A percentile compares a stretch with the other conserved stretches of the same genome.
Evolutionary conservation across 2,888 invertebrate genomes (phyloP).

Genomic region (Steromphala cineraria): DNA sequence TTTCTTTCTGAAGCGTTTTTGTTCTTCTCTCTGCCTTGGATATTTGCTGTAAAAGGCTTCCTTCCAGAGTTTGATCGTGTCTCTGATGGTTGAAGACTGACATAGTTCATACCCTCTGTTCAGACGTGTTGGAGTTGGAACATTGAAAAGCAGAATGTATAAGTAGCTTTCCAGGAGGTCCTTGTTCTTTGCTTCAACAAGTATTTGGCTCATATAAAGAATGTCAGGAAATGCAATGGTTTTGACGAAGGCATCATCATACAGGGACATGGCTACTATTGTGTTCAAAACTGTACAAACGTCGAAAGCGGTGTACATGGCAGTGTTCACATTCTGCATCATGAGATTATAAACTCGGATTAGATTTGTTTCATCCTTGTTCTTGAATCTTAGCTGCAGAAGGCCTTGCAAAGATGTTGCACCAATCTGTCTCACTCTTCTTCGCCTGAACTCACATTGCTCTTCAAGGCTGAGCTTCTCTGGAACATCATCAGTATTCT

Average conservation of each 20-base stretch:
- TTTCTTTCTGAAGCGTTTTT: slow-evolving; percentile 37
- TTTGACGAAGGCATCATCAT: background rate
- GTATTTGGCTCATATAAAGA: background rate
- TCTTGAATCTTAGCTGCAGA: slow-evolving; percentile 6
- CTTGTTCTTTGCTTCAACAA: background rate
- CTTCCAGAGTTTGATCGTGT: slow-evolving; percentile 43
- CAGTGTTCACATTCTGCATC: slow-evolving; percentile 29
- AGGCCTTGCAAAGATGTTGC: slow-evolving; percentile 27
- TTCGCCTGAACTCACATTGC: slow-evolving; percentile 31
- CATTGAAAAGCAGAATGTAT: slow-evolving; percentile 44
- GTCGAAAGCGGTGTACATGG: slow-evolving; percentile 31
- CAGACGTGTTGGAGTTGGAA: slow-evolving; percentile 40
- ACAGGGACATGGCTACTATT: slow-evolving; percentile 15
- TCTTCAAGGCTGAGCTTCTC: slow-evolving; percentile 25
- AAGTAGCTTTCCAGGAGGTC: slow-evolving; percentile 40
- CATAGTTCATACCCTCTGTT: slow-evolving; percentile 18
- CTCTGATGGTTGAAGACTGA: slow-evolving; percentile 30
- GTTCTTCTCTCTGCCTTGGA: slow-evolving; percentile 43
- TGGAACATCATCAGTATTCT: slow-evolving; percentile 37
- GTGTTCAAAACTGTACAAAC: slow-evolving; percentile 30
- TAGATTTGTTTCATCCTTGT: background rate
- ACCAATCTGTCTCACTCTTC: slow-evolving; percentile 31
- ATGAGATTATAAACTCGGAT: background rate
- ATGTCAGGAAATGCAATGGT: background rate
- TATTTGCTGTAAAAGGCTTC: slow-evolving; percentile 48